Conservation (phyloP, 2,113 vertebrate genomes). For the Candoia aspera region DNA sequence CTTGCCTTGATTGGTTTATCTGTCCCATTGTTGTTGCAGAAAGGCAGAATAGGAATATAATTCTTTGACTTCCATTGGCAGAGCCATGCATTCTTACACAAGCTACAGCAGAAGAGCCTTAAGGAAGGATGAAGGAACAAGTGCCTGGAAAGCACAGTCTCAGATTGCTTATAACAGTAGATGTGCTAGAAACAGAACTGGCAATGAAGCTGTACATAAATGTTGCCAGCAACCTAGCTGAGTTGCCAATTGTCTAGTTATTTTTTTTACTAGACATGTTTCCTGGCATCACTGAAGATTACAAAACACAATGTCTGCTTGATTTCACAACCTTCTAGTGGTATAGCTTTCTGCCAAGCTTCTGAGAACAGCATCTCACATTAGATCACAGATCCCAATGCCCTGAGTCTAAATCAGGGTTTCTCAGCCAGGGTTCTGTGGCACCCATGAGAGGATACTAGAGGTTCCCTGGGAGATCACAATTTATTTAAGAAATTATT, state of each 20-base stretch:
- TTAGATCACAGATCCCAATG: constrained; percentile 18
- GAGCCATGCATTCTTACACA: background rate
- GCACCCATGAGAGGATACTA: no score
- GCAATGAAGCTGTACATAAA: background rate
- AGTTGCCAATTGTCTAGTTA: constrained; percentile 7
- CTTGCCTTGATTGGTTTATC: background rate
- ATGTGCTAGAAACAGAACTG: background rate
- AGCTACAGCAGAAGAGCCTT: background rate
- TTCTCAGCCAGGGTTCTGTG: no score
- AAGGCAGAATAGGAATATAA: no score
- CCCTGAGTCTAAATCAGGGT: background rate
- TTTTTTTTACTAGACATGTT: constrained; percentile 5
- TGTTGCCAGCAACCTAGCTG: background rate
- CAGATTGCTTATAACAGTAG: background rate
- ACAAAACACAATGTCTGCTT: constrained; percentile 6
- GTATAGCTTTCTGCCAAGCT: background rate
- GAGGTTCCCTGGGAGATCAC: no score
- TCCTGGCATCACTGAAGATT: constrained; percentile 8
- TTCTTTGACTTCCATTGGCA: background rate
- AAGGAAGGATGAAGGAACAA: background rate
- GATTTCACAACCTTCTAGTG: background rate
- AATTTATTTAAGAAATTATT: no score
- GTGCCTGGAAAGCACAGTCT: background rate
- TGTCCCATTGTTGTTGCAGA: background rate
- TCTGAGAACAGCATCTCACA: constrained; percentile 1